Base-by-base conservation (phyloP, 2,797 vertebrate species). In the Saxicola maurus region DNA sequence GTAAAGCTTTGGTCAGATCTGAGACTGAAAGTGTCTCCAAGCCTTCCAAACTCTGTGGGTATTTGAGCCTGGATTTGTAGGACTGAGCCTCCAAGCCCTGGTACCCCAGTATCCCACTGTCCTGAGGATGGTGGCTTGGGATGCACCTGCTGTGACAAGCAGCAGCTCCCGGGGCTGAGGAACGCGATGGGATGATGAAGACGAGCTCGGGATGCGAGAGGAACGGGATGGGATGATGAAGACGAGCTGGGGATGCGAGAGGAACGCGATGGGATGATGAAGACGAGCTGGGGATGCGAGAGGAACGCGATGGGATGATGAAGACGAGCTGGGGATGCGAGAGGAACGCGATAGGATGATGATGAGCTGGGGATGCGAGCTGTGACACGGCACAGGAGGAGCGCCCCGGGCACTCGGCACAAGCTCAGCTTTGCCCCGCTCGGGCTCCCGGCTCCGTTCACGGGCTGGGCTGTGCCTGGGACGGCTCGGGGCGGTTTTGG, bases 71-170 rank as follows among this genome's bases (percentile, higher is more conserved):
- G 48, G 24, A 24, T 69, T 40, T 56, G 31, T 31, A 56, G 56
- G 27, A 19, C 9, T 2, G 14, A 20, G 8, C n/a, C 30, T 28
- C 38, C 37, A 7, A 21, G 53, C 12, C 37, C 42, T 2, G 31
- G 6, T 14, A 23, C 33, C 31, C 45, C 8, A 1, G 5, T 10
- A 5, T 6, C 56, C 31, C 46, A 3, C 38, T 28, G 0, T 9
- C 17, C 52, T 0, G 4, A 35, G 56, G 25, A 9, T 0, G 7
- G 49, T 7, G 5, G 33, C 74, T 71, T 3, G 0, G 45, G 42
- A 25, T 24, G 17, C 0, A 0, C 15, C 0, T 0, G 5, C 43
- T 16, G 35, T 0, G 6, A 33, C 42, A 9, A 24, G 35, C 43
- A 23, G 82, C 74, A 42, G 31, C 45, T 67, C 30, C 60, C 2